These are phyloP conservation scores for Octonoba sinensis DNA, from an alignment of 2,888 invertebrate species.

Conservation along the genomic window DNA sequence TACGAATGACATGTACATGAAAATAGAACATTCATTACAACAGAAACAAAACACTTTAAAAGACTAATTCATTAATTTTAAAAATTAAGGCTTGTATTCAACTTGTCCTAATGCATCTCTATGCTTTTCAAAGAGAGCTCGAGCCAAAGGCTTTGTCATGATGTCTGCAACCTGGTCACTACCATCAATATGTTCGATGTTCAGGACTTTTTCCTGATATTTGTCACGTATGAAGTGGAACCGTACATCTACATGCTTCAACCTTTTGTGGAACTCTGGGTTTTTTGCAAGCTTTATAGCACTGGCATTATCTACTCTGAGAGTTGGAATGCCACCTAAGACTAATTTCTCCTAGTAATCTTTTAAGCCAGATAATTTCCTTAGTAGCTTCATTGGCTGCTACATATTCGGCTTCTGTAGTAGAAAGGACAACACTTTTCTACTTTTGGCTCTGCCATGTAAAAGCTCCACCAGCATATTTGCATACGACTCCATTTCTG, in stretches of 20 bases:
- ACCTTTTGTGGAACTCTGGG: slow-evolving; percentile 66
- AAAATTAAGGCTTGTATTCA: too few relatives aligned
- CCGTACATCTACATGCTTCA: slow-evolving; percentile 67
- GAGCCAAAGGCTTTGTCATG: too few relatives aligned
- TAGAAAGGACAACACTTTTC: slow-evolving; percentile 67
- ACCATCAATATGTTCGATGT: slow-evolving; percentile 59
- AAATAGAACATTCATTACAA: too few relatives aligned
- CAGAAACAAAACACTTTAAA: too few relatives aligned
- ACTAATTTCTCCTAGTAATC: slow-evolving; percentile 64
- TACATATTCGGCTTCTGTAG: slow-evolving; percentile 66
- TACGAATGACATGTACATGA: too few relatives aligned
- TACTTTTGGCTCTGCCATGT: slow-evolving; percentile 63
- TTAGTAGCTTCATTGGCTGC: slow-evolving; percentile 53
- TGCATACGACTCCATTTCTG: slow-evolving; percentile 21
- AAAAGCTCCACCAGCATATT: slow-evolving; percentile 9
- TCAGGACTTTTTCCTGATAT: too few relatives aligned
- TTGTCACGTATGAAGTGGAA: slow-evolving; percentile 66
- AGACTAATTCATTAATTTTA: too few relatives aligned
- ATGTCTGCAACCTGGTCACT: too few relatives aligned
- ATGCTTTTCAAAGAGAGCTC: too few relatives aligned
- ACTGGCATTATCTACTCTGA: slow-evolving; percentile 66
- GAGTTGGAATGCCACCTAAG: background rate
- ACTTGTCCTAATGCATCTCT: too few relatives aligned
- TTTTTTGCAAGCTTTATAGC: slow-evolving; percentile 66
- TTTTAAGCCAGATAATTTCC: slow-evolving; percentile 67